A percentile compares a stretch with the other conserved stretches of the same genome.
phyloP scores from a whole-genome alignment of 2,888 invertebrate species.

The Rhagonycha lutea region DNA sequence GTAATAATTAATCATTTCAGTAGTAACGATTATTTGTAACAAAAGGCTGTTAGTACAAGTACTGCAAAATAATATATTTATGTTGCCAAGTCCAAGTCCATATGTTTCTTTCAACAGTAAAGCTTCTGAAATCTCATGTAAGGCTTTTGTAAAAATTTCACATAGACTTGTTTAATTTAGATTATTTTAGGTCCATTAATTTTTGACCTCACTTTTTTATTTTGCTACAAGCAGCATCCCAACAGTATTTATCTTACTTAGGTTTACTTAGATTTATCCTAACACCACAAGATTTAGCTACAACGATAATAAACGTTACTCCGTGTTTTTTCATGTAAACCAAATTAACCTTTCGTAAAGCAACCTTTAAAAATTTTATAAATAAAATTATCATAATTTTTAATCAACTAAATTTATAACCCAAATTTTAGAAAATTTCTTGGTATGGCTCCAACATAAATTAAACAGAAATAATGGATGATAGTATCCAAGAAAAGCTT shows the following conservation, averaged over 20 bases:
- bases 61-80: not conserved
- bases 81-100: not conserved
- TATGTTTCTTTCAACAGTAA: not conserved
- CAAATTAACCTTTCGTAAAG: not conserved
- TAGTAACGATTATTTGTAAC: not conserved
- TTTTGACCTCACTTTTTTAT: not conserved
- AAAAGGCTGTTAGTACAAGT: not conserved
- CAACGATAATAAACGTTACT: not conserved
- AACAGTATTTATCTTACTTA: not conserved
- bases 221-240: not conserved
- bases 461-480: not conserved
- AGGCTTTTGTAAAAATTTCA: not conserved
- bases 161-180: not conserved
- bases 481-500: not conserved
- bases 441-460: not conserved
- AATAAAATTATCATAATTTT: not conserved
- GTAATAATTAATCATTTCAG: not conserved
- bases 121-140: not conserved
- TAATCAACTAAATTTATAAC: not conserved
- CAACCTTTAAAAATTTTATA: not conserved
- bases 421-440: not conserved
- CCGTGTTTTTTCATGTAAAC: not conserved
- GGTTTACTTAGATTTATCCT: not conserved
- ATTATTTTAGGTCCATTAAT: not conserved
- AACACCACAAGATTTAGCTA: not conserved